Conservation (phyloP, 2,113 vertebrate genomes). For the Peucedramus taeniatus region DNA sequence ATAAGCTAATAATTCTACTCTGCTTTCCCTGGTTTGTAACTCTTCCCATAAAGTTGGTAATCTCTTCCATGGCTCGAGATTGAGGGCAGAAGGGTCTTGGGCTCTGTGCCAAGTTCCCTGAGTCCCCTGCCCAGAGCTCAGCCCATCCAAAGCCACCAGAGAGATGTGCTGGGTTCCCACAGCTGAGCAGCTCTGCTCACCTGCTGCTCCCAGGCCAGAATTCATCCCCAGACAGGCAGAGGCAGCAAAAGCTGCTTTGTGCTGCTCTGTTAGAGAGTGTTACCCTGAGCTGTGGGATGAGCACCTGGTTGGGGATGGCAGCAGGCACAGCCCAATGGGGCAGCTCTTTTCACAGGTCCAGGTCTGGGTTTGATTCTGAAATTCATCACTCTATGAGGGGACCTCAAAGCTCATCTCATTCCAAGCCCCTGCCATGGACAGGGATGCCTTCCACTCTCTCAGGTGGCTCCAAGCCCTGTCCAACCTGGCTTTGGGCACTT, state of each 20-base stretch:
- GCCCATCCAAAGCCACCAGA: too few relatives aligned
- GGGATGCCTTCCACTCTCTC: fast-evolving
- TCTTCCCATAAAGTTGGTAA: too few relatives aligned
- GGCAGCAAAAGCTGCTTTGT: background rate
- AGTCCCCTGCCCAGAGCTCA: too few relatives aligned
- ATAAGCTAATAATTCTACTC: too few relatives aligned
- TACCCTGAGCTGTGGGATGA: background rate
- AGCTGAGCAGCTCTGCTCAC: background rate
- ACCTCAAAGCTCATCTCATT: background rate
- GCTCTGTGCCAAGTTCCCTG: too few relatives aligned
- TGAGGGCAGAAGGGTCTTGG: too few relatives aligned
- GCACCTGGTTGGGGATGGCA: background rate
- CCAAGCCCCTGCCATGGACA: background rate
- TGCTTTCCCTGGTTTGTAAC: too few relatives aligned
- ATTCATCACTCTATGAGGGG: background rate
- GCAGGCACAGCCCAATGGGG: background rate
- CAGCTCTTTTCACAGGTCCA: background rate
- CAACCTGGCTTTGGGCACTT: fast-evolving
- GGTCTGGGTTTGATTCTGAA: background rate
- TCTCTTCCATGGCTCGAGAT: too few relatives aligned
- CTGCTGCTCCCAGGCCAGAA: background rate
- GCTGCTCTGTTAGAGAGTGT: background rate
- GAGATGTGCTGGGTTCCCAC: too few relatives aligned
- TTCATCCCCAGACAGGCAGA: background rate
- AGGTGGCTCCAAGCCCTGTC: fast-evolving